Conservation (phyloP, 2,113 vertebrate species). For the Platysteira castanea region DNA sequence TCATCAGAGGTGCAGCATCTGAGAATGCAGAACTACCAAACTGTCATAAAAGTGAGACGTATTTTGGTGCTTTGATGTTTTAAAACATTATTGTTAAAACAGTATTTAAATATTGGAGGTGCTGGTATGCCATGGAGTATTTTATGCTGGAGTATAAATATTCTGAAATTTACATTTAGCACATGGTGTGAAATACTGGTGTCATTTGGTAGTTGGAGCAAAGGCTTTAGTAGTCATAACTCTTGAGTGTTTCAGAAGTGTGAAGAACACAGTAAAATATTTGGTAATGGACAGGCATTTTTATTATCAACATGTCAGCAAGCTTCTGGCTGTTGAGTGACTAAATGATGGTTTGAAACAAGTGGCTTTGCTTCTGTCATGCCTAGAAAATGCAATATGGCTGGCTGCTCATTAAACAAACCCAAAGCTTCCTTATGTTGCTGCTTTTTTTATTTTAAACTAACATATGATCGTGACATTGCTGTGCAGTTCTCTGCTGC, state of each 20-base stretch:
- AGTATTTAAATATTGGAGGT: background rate
- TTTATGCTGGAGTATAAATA: background rate
- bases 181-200: background rate
- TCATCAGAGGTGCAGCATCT: background rate
- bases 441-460: slow-evolving; percentile 58
- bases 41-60: background rate
- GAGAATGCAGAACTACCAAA: background rate
- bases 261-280: background rate
- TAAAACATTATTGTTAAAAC: background rate
- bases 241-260: background rate
- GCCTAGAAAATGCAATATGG: slow-evolving; percentile 22
- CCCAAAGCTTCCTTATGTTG: slow-evolving; percentile 55
- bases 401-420: slow-evolving; percentile 60
- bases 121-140: background rate
- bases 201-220: background rate
- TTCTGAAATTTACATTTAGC: background rate
- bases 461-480: slow-evolving; percentile 73
- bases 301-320: background rate
- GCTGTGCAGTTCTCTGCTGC: slow-evolving; percentile 78
- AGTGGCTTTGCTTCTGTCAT: slow-evolving; percentile 60
- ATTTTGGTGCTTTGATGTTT: background rate
- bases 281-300: background rate
- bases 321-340: slow-evolving; percentile 29
- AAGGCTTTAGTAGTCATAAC: background rate
- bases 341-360: slow-evolving; percentile 7